Evolutionary conservation across 64 coral and sea anemone genomes (phyloP).

Genomic region (Pocillopora damicornis): DNA sequence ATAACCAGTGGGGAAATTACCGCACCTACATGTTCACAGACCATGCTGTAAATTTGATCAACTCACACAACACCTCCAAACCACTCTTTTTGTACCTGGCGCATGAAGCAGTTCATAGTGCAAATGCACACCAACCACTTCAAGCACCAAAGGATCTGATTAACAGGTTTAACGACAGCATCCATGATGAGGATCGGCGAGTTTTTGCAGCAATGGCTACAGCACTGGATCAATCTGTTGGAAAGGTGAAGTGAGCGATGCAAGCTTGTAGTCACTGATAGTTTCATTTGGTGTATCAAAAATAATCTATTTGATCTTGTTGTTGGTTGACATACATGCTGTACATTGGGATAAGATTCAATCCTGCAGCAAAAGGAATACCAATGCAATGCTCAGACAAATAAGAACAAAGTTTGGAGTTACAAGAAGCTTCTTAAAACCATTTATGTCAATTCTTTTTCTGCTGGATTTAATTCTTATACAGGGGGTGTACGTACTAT

Average conservation of each 20-base stretch:
- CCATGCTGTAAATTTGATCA: slow-evolving; percentile 17
- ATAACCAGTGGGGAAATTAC: slow-evolving; percentile 46
- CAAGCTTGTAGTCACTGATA: neutral
- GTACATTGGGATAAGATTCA: no score
- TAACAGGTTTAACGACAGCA: slow-evolving; percentile 35
- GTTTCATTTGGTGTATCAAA: no score
- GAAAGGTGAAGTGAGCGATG: neutral
- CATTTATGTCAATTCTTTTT: no score
- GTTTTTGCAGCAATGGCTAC: slow-evolving; percentile 41
- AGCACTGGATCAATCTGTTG: slow-evolving; percentile 27
- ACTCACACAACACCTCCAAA: slow-evolving; percentile 26
- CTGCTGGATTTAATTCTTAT: no score
- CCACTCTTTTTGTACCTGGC: slow-evolving; percentile 43
- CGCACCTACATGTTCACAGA: slow-evolving; percentile 39
- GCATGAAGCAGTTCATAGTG: slow-evolving; percentile 41
- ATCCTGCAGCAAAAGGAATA: no score
- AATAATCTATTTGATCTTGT: no score
- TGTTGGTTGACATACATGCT: no score
- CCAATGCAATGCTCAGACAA: no score
- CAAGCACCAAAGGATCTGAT: slow-evolving; percentile 27
- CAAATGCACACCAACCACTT: slow-evolving; percentile 11
- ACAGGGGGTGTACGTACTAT: no score
- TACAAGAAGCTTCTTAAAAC: no score
- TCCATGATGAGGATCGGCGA: slow-evolving; percentile 43
- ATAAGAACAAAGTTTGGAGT: no score